Conservation (phyloP, 2,888 invertebrate genomes). For the Mesodorylaimus sp. region DNA sequence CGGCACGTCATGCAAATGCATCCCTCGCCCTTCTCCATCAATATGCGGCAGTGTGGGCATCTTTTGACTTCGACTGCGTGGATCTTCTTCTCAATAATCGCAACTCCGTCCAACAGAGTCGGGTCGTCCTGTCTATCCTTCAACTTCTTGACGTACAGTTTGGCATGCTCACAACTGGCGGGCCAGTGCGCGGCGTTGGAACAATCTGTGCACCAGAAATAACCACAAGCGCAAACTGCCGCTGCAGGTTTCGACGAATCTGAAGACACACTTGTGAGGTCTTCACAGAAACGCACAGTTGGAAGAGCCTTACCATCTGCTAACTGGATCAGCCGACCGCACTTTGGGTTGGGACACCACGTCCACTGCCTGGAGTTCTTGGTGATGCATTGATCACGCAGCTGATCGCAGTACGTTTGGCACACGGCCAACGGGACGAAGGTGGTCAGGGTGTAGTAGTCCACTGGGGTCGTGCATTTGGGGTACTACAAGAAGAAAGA, state of each 20-base stretch:
- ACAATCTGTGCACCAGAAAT: slow-evolving; percentile 16
- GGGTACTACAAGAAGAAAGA: slow-evolving; percentile 8
- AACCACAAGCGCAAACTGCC: slow-evolving; percentile 15
- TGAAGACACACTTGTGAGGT: background rate
- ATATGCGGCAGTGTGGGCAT: slow-evolving; percentile 17
- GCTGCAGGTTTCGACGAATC: background rate
- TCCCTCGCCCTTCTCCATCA: slow-evolving; percentile 18
- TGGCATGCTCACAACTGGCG: slow-evolving; percentile 14
- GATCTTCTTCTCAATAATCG: no score
- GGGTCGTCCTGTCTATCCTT: no score
- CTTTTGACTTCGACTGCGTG: slow-evolving; percentile 2
- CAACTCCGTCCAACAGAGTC: no score
- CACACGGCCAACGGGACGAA: slow-evolving; percentile 3
- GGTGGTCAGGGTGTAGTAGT: slow-evolving; percentile 6
- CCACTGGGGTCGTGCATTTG: slow-evolving; percentile 10
- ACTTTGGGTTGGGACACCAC: slow-evolving; percentile 13
- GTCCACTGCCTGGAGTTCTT: background rate
- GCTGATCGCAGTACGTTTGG: background rate
- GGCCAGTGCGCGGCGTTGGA: slow-evolving; percentile 19
- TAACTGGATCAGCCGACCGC: slow-evolving; percentile 6
- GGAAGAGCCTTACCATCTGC: background rate
- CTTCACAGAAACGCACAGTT: background rate
- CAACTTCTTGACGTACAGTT: slow-evolving; percentile 10
- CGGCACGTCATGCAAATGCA: slow-evolving; percentile 17
- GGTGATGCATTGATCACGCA: slow-evolving; percentile 1